phyloP scores from a whole-genome alignment of 2,797 vertebrate species.

The Propithecus perrieri region DNA sequence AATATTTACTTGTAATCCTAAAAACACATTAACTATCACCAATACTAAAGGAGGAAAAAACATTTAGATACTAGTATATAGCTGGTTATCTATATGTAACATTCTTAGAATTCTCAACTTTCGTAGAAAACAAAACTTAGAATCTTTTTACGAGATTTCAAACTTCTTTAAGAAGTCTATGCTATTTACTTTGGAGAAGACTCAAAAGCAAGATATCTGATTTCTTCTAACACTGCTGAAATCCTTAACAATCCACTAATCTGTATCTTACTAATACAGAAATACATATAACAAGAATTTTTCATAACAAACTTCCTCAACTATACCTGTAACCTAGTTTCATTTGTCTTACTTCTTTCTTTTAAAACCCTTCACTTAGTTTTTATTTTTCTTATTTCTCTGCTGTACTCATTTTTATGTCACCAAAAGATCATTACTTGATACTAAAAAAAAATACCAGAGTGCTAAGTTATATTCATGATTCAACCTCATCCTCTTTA shows the following conservation, averaged over 20 bases:
- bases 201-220: not conserved
- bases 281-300: not conserved
- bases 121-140: conserved; percentile 19
- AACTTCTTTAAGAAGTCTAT: conserved; percentile 17
- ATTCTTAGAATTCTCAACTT: conserved; percentile 39
- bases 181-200: conserved; percentile 15
- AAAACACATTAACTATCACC: not conserved
- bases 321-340: not conserved
- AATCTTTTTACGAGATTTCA: not conserved
- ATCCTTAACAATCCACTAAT: not conserved
- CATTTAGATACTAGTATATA: conserved; percentile 12
- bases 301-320: not conserved
- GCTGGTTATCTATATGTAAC: not conserved
- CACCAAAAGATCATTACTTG: not conserved
- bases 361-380: not conserved
- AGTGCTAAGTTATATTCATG: not conserved
- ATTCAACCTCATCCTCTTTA: not conserved
- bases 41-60: not conserved
- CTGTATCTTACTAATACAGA: not conserved
- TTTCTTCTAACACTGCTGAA: not conserved
- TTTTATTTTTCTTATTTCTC: conserved; percentile 30
- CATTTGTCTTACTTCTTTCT: not conserved
- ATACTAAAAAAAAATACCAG: not conserved
- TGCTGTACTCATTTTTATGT: conserved; percentile 32
- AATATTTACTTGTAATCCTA: conserved; percentile 7